phyloP scores from a whole-genome alignment of 2,113 vertebrate species.

The Xerus inauris region DNA sequence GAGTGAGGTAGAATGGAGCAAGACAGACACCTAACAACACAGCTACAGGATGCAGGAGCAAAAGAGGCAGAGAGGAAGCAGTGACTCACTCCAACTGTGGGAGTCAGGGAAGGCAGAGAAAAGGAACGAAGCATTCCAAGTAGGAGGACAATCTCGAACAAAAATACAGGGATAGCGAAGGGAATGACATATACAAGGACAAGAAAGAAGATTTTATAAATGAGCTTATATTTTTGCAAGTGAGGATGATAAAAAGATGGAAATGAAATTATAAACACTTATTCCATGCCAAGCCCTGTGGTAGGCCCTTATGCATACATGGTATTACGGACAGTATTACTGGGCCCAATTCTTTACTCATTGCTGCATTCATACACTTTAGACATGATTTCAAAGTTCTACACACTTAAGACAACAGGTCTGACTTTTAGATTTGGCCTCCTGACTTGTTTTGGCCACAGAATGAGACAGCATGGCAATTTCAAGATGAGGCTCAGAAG shows the following conservation, averaged over 20 bases:
- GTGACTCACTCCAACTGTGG: background rate
- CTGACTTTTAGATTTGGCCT: background rate
- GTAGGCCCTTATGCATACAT: background rate
- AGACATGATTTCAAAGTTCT: background rate
- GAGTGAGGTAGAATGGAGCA: background rate
- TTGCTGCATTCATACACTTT: background rate
- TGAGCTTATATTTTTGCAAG: background rate
- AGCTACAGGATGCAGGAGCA: background rate
- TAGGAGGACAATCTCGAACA: background rate
- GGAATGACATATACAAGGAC: background rate
- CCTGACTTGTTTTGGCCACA: background rate
- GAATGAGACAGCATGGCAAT: background rate
- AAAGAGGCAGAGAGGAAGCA: background rate
- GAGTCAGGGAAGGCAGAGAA: background rate
- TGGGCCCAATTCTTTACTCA: background rate
- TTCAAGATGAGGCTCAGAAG: background rate
- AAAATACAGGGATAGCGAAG: background rate
- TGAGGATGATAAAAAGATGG: background rate
- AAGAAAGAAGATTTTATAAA: background rate
- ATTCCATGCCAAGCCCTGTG: background rate
- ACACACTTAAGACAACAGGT: background rate
- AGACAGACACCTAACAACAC: background rate
- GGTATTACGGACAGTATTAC: background rate
- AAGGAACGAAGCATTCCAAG: background rate
- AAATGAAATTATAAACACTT: background rate